phyloP scores from a whole-genome alignment of 2,797 vertebrate genomes.

The Podarcis lilfordi region DNA sequence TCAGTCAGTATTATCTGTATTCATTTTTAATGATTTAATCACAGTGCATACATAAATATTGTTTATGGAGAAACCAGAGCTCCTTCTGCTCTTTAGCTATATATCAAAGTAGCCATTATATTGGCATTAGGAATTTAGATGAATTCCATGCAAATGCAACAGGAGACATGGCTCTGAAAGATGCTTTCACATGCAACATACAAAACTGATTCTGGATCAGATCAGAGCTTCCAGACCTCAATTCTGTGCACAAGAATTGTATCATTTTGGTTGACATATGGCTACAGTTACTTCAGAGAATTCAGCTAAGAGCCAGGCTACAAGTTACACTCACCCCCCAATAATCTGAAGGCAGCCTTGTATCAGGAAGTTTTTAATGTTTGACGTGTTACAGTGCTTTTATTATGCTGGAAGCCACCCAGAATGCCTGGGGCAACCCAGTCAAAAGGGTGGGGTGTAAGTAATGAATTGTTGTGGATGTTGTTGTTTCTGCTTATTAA shows the following conservation, averaged over 20 bases:
- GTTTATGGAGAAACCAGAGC: background rate
- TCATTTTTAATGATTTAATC: background rate
- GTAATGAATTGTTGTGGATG: too few relatives aligned
- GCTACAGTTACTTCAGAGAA: background rate
- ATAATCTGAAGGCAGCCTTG: too few relatives aligned
- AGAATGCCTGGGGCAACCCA: too few relatives aligned
- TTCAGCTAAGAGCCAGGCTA: background rate
- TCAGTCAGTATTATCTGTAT: background rate
- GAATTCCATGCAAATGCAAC: background rate
- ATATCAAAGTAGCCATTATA: background rate
- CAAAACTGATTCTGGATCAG: background rate
- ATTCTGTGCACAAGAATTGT: background rate
- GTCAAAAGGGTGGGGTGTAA: too few relatives aligned
- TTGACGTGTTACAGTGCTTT: too few relatives aligned
- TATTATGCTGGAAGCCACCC: too few relatives aligned
- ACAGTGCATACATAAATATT: background rate
- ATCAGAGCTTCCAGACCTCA: background rate
- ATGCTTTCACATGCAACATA: background rate
- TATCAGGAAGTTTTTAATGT: too few relatives aligned
- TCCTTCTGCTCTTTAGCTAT: background rate
- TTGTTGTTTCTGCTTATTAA: background rate
- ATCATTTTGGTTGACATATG: background rate
- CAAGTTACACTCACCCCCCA: background rate
- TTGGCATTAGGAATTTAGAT: background rate
- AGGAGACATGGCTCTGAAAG: background rate